Base-by-base conservation (phyloP, 2,797 vertebrate genomes). In the Myiotriccus ornatus region DNA sequence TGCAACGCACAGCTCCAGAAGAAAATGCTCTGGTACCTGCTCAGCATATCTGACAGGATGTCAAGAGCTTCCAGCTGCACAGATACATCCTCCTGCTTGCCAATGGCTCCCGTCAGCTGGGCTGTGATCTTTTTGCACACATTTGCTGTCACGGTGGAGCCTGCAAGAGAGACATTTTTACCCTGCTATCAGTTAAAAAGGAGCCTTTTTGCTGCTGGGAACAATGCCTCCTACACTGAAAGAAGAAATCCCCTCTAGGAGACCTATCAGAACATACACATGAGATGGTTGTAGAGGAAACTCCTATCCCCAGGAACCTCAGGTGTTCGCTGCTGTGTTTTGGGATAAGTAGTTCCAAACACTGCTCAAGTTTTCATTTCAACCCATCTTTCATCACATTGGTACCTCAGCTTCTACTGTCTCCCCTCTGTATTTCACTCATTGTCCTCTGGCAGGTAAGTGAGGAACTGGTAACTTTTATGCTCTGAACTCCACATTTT, bases 31-130 rank as follows among this genome's bases (percentile, higher is more conserved):
- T 52, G 67, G 39, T 95, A 99, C 99, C 99, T 98, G 98, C 98
- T 99, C 96, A 99, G 97, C 99, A 99, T 99, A 97, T 99, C 99
- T 2, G 98, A 99, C 95, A 99, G 98, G 96, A 99, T 99, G 97
- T 99, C 99, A 95, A 99, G 97, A 23, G 99, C 99, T 96, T 99
- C 99, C 68, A 99, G 84, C 97, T 99, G 99, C 50, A 99, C 97
- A 0, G 99, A 99, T 49, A 99, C 98, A 11, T 99, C 99, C 11
- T 99, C 99, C 60, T 99, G 99, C 96, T 99, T 99, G 73, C 98
- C 98, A 81, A 99, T 97, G 39, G 99, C 99, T 59, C 98, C 98
- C 7, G 99, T 99, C 97, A 99, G 98, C 97, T 99, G 99, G 43
- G 98, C 98, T 3, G 99, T 99, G 94, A 99, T 99, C 96, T 99